Evolutionary conservation across 2,797 vertebrate genomes (phyloP), one percentile per base, ranked within the genome.

Genomic region (Protonibea diacanthus): DNA sequence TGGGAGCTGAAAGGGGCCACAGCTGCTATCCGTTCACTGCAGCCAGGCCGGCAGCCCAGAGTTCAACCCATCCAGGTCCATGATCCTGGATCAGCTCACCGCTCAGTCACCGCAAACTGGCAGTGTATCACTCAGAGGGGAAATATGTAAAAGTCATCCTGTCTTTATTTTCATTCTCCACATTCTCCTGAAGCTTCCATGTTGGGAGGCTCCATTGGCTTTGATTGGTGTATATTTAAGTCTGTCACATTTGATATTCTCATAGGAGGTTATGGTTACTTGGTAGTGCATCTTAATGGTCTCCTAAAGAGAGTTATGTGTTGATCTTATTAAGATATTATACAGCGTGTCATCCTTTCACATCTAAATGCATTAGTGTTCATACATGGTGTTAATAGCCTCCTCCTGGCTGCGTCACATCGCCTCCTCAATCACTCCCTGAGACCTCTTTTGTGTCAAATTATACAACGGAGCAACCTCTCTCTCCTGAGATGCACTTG

Each of bases 1-100:
- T 57, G 74, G 73, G 53, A 82, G 68, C 71, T 69, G 77, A 82
- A 82, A 74, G 55, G 47, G 76, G 49, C 63, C 67, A 78, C 78
- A 85, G 79, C 75, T 81, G 82, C 45, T 73, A 2, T 62, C 48
- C 7, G 20, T 68, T 85, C 70, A 12, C n/a, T 53, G 47, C 61
- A 69, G 65, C 61, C 65, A 68, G 69, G 47, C 65, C 64, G 10
- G 42, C 48, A 2, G 65, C 56, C 80, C 63, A 25, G 49, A 69
- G 51, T 71, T 63, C 74, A 68, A 3, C 63, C 23, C n/a, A 6
- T 70, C 71, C 63, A 69, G 76, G 56, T 81, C 76, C 65, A 2
- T 49, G 82, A 74, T 86, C 76, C 20, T 51, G 64, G 76, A 85
- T 82, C 76, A 63, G 70, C 62, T 68, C 59, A 18, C n/a, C 3